Percentiles rank a stretch among this genome's conserved stretches.
phyloP scores from a whole-genome alignment of 2,888 invertebrate genomes.

The Balanococcus diminutus region DNA sequence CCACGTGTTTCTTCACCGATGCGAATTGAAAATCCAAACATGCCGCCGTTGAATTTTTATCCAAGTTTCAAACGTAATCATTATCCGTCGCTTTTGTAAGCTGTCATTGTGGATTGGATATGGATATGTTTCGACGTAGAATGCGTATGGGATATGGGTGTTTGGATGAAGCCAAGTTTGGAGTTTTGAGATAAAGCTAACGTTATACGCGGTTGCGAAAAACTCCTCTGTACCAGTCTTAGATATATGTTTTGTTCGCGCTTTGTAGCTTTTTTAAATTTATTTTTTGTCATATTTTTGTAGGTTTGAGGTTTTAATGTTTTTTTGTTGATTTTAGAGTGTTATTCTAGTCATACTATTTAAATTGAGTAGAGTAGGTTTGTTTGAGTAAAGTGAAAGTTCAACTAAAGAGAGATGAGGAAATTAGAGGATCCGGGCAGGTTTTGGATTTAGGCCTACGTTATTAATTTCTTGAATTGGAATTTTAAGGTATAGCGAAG shows the following conservation, averaged over 20 bases:
- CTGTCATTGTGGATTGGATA: background rate
- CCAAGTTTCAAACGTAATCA: conserved; percentile 46
- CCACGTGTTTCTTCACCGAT: conserved; percentile 76
- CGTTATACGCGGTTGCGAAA: background rate
- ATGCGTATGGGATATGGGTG: background rate
- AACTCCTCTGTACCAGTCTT: background rate
- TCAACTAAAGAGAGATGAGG: background rate
- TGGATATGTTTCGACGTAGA: no score
- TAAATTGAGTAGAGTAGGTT: background rate
- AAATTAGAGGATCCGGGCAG: no score
- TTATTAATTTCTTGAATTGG: no score
- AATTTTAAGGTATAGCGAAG: no score
- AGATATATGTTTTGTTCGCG: background rate
- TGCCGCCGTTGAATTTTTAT: conserved; percentile 76
- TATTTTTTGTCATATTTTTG: background rate
- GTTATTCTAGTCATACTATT: background rate
- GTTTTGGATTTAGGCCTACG: no score
- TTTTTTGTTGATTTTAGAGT: background rate
- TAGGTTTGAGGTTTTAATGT: background rate
- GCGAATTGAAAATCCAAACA: conserved; percentile 79
- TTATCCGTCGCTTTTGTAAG: conserved; percentile 52
- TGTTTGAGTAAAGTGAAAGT: background rate
- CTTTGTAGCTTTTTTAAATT: background rate
- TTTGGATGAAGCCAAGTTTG: background rate
- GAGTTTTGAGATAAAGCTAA: background rate